Evolutionary conservation across 2,888 invertebrate genomes (phyloP), one percentile per base, ranked within the genome.

Genomic region (Agapostemon virescens): DNA sequence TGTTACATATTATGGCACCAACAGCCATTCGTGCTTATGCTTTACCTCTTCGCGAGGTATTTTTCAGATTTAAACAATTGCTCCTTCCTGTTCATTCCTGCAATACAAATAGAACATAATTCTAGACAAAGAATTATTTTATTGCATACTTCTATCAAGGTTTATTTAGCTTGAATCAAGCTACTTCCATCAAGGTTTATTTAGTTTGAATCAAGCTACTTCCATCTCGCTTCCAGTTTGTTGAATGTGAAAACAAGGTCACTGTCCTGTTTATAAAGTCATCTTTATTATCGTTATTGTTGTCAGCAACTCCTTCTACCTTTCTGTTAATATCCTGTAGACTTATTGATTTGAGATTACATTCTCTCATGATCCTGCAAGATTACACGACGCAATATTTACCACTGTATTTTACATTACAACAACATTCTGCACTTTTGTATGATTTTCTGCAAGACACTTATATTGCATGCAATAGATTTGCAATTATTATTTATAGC

Each of bases 141-240:
- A 84, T 78, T 81, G 76, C 67, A 72, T 81, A 85, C 82, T 79
- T 87, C 82, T 87, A 80, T 86, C 87, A 82, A 82, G 80, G 78
- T 87, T 87, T 88, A 80, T 87, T 87, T 88, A 75, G 69, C 86
- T 88, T 84, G 71, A 85, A 69, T 83, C 83, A 66, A 85, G 83
- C 87, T 90, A 90, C 90, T 89, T 87, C 90, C 90, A 90, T 89
- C 90, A 82, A 82, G 80, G 78, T 87, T 87, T 88, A 80, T 87
- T 87, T 88, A 75, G 69, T 88, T 88, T 84, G 71, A 85, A 69
- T 83, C 83, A 66, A 85, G 83, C 87, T 90, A 90, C 90, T 89
- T 87, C 90, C 90, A 90, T 89, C 90, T 91, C 89, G 90, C 91
- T 91, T 88, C 88, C 90, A 89, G 91, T 91, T 91, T 88, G 91